phyloP scores from a whole-genome alignment of 2,888 invertebrate genomes.

The Thymelicus sylvestris region DNA sequence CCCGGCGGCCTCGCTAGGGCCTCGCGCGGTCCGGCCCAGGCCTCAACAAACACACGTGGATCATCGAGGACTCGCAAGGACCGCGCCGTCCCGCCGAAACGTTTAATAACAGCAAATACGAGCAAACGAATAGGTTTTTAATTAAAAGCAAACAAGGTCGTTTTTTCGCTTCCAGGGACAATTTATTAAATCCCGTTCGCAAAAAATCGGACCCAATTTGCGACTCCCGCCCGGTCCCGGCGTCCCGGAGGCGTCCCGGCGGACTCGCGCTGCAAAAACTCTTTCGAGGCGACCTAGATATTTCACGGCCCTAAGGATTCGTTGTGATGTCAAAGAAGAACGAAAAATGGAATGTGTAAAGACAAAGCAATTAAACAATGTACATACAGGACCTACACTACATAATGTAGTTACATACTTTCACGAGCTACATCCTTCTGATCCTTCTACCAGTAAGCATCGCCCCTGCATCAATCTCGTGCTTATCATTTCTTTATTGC shows the following conservation, averaged over 20 bases:
- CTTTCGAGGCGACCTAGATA: constrained; percentile 34
- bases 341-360: not conserved
- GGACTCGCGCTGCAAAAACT: constrained; percentile 27
- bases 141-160: constrained; percentile 35
- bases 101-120: constrained; percentile 23
- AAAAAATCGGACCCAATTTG: constrained; percentile 36
- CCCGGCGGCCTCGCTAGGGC: too few species aligned
- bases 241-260: not conserved
- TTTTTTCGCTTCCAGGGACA: constrained; percentile 32
- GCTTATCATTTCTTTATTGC: too few species aligned
- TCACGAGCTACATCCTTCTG: too few species aligned
- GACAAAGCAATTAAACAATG: not conserved
- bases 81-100: not conserved
- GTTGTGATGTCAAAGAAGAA: constrained; percentile 9
- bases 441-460: too few species aligned
- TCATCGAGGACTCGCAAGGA: not conserved
- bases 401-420: too few species aligned
- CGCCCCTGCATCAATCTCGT: too few species aligned
- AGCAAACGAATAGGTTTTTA: constrained; percentile 31
- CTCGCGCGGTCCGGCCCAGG: not conserved
- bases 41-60: constrained; percentile 15
- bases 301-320: constrained; percentile 23
- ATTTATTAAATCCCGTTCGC: constrained; percentile 36
- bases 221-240: constrained; percentile 18
- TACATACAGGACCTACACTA: too few species aligned